Evolutionary conservation across 2,113 vertebrate species (phyloP).

Genomic region (Pungitius pungitius): DNA sequence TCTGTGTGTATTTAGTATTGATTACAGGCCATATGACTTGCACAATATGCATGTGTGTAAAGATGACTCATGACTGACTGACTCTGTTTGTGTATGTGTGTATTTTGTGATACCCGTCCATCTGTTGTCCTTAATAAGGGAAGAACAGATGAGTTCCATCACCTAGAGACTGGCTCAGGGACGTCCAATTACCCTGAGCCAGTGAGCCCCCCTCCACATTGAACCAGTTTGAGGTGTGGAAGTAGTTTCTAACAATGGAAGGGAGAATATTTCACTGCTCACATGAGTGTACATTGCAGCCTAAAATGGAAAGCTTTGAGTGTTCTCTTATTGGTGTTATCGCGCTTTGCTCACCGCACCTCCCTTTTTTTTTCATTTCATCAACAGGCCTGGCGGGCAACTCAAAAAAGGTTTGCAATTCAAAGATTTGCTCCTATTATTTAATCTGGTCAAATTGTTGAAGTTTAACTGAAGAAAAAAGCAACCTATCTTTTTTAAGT

Average conservation of each 20-base stretch:
- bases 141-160: constrained; percentile 76
- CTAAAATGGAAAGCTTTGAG: constrained; percentile 47
- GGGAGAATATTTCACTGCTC: constrained; percentile 31
- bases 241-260: constrained; percentile 49
- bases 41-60: constrained; percentile 27
- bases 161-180: constrained; percentile 77
- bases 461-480: neutral
- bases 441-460: neutral
- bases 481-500: neutral
- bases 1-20: constrained; percentile 42
- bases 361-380: constrained; percentile 53
- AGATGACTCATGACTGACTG: constrained; percentile 36
- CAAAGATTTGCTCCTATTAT: neutral
- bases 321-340: constrained; percentile 46
- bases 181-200: constrained; percentile 67
- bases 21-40: constrained; percentile 36
- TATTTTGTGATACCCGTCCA: constrained; percentile 60
- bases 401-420: neutral
- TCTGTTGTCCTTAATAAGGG: constrained; percentile 80
- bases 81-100: constrained; percentile 23
- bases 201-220: constrained; percentile 20
- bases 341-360: constrained; percentile 51
- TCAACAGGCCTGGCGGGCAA: constrained; percentile 14
- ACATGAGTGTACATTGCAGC: constrained; percentile 52
- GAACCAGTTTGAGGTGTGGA: constrained; percentile 39